phyloP scores from a whole-genome alignment of 2,113 vertebrate genomes.

The Melanerpes aurifrons region DNA sequence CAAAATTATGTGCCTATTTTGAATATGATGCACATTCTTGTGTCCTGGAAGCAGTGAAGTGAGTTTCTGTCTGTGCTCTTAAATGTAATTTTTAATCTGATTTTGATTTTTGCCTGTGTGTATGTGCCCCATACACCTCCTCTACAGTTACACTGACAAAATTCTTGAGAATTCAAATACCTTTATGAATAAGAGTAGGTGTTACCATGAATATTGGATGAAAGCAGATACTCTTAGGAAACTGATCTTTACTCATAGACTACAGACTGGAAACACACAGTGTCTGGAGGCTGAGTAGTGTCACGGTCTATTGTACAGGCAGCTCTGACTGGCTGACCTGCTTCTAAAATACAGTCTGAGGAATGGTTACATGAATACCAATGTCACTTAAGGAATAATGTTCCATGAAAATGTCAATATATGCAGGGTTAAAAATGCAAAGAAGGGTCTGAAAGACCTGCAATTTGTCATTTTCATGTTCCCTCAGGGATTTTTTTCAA shows the following conservation, averaged over 20 bases:
- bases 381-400: background rate
- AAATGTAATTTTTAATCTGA: background rate
- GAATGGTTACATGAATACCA: background rate
- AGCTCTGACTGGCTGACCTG: background rate
- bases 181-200: background rate
- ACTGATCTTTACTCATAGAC: background rate
- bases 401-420: background rate
- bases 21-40: background rate
- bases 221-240: background rate
- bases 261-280: background rate
- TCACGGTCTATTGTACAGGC: rapidly evolving
- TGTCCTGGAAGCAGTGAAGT: background rate
- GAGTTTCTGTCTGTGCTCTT: background rate
- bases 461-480: background rate
- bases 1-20: background rate
- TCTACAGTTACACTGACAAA: background rate
- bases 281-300: background rate
- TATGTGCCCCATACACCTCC: background rate
- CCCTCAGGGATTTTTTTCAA: background rate
- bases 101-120: background rate
- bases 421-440: background rate
- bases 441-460: background rate
- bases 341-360: background rate
- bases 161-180: background rate
- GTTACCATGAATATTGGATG: background rate